These are phyloP conservation scores for Ligdia adustata DNA, from an alignment of 2,888 invertebrate species.

Conservation along the genomic window DNA sequence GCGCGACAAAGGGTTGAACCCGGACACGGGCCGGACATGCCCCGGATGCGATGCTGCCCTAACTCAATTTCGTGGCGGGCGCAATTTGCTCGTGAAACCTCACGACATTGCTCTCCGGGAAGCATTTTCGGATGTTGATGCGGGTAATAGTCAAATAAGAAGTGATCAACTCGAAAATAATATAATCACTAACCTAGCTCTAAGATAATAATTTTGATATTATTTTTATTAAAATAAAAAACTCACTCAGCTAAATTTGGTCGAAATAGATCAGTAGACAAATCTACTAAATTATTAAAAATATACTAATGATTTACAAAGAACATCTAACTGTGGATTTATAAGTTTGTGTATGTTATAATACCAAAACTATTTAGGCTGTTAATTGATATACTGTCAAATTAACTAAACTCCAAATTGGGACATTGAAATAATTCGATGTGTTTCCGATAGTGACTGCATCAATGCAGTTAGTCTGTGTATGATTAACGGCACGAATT, in stretches of 20 bases:
- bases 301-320: too few species aligned
- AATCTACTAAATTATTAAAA: too few species aligned
- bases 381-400: background rate
- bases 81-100: slow-evolving; percentile 57
- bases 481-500: slow-evolving; percentile 40
- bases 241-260: background rate
- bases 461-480: slow-evolving; percentile 40
- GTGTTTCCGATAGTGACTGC: slow-evolving; percentile 26
- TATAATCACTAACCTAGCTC: too few species aligned
- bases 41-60: slow-evolving; percentile 46
- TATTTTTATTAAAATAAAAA: background rate
- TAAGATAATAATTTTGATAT: background rate
- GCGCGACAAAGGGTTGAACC: slow-evolving; percentile 64
- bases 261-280: too few species aligned
- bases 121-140: slow-evolving; percentile 34
- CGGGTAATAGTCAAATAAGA: slow-evolving; percentile 28
- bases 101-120: slow-evolving; percentile 35
- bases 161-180: background rate
- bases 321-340: too few species aligned
- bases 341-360: too few species aligned
- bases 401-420: slow-evolving; percentile 3
- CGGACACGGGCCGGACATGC: slow-evolving; percentile 41
- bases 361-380: too few species aligned
- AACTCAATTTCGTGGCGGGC: slow-evolving; percentile 59
- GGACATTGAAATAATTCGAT: slow-evolving; percentile 5